Base-by-base conservation (phyloP, 2,113 vertebrate genomes). In the Periophthalmus modestus region DNA sequence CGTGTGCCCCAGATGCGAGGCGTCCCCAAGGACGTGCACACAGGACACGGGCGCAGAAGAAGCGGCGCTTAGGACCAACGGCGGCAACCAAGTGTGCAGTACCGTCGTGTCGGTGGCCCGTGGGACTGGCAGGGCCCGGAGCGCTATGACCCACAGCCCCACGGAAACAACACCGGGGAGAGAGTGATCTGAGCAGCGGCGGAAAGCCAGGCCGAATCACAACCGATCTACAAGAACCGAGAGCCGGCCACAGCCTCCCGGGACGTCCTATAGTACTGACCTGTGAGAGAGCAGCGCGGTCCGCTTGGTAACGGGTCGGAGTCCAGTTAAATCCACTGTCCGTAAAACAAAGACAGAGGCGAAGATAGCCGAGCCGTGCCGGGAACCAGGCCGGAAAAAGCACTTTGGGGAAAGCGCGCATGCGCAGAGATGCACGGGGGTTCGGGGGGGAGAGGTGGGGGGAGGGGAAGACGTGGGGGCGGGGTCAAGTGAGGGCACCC, bases 281-380 rank as follows among this genome's bases (percentile, higher is more conserved):
- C 94, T 93, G 92, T 88, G 85, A 62, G n/a, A 74, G 76, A 80
- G 85, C 86, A 81, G 82, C 89, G 52, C 85, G 68, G 91, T 92
- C 91, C 88, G 91, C 85, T 84, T 88, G 92, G 89, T 91, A 85
- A 85, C 70, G 88, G 88, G 77, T 81, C 79, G 92, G 89, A 92
- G 91, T 92, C 93, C 92, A 93, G 91, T 94, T 94, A 93, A 94
- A 94, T 93, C 92, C 93, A 94, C 93, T 90, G 92, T 84, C 91
- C 78, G 92, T 94, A 94, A 93, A 95, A 95, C 94, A 95, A 95
- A 95, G n/a, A n/a, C n/a, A n/a, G 94, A 95, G 94, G 92, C 94
- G 94, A 94, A 94, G 93, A 94, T 93, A 84, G 91, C 89, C 94
- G 94, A 94, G 90, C 86, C 87, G 87, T 91, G 88, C 91, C 93